These are phyloP conservation scores for Eulemur mongoz DNA, from an alignment of 2,797 vertebrate genomes.

Conservation along the genomic window DNA sequence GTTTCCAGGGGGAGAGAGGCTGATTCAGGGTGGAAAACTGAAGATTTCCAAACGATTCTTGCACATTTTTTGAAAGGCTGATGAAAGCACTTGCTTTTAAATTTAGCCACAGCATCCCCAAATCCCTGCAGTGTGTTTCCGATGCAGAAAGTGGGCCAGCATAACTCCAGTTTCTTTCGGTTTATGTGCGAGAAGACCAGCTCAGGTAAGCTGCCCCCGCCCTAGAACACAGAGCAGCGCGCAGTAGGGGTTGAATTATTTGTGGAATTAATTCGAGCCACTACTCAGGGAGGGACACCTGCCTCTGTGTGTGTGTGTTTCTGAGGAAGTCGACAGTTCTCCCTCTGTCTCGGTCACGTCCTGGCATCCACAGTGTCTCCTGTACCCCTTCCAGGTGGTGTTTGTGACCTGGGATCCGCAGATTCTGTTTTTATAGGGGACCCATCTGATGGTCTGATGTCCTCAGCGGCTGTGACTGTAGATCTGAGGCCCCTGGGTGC, in stretches of 20 bases:
- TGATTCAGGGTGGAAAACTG: too few species aligned
- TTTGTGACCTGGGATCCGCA: background rate
- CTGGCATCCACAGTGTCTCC: fast-evolving
- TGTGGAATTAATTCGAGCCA: background rate
- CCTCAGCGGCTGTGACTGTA: background rate
- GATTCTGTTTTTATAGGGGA: background rate
- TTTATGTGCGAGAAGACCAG: background rate
- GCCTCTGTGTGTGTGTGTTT: background rate
- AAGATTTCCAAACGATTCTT: background rate
- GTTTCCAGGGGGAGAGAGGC: background rate
- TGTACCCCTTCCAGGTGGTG: background rate
- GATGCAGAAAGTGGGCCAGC: background rate
- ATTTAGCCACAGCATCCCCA: background rate
- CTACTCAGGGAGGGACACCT: background rate
- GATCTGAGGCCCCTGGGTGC: background rate
- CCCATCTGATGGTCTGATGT: background rate
- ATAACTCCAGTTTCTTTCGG: background rate
- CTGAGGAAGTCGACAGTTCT: background rate
- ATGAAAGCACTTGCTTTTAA: background rate
- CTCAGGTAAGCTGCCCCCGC: background rate
- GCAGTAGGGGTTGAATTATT: background rate
- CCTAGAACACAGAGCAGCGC: background rate
- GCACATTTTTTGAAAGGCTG: background rate
- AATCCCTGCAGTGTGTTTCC: background rate
- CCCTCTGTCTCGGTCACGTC: background rate